phyloP scores from a whole-genome alignment of 2,113 vertebrate species.

The Bothrops jararaca region DNA sequence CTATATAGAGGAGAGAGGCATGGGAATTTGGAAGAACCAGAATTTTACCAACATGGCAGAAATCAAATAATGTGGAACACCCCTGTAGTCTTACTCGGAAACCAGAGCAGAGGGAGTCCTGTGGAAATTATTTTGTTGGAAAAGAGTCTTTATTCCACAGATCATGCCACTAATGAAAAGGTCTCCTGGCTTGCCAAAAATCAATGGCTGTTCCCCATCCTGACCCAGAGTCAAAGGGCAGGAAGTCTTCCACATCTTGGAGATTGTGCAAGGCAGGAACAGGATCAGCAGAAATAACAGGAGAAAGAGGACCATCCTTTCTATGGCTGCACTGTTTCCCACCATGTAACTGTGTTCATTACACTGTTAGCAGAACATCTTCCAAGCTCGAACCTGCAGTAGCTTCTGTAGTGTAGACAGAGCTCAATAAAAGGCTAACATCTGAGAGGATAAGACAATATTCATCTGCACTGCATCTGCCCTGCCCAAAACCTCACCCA shows the following conservation, averaged over 20 bases:
- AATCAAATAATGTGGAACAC: neutral
- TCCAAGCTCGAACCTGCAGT: neutral
- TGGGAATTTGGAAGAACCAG: too few relatives aligned
- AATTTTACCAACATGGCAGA: too few relatives aligned
- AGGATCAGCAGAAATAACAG: neutral
- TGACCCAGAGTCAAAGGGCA: neutral
- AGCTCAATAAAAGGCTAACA: neutral
- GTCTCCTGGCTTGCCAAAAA: neutral
- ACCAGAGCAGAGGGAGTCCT: neutral
- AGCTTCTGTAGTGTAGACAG: neutral
- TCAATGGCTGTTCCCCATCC: neutral
- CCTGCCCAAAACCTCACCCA: neutral
- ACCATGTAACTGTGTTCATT: neutral
- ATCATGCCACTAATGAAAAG: neutral
- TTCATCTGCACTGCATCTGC: neutral
- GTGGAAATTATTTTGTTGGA: neutral
- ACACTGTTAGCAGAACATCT: neutral
- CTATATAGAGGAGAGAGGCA: too few relatives aligned
- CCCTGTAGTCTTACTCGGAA: neutral
- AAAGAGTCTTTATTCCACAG: neutral
- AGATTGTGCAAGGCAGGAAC: neutral
- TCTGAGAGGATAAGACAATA: neutral
- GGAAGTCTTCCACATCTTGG: neutral
- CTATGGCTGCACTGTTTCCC: neutral
- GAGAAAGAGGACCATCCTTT: neutral